A percentile compares a stretch with the other conserved stretches of the same genome.
Evolutionary conservation across 2,888 invertebrate species (phyloP).

Genomic region (Synanthedon myopaeformis): DNA sequence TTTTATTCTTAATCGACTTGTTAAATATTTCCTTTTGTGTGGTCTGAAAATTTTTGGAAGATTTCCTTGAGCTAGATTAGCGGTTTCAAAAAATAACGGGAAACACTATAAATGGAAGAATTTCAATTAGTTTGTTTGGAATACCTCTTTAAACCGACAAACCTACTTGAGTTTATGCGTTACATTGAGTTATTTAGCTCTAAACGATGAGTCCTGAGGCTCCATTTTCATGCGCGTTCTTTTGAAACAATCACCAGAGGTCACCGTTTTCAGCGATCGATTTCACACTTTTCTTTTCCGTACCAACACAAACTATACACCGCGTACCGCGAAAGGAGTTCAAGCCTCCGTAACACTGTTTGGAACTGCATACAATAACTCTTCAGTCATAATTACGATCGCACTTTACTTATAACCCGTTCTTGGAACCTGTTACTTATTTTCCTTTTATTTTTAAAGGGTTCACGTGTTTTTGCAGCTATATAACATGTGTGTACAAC

Average conservation of each 20-base stretch:
- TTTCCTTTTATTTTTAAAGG: slow-evolving; percentile 9
- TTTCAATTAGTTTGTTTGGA: background rate
- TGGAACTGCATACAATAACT: background rate
- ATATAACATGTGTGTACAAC: slow-evolving; percentile 22
- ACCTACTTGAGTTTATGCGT: no score
- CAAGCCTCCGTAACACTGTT: slow-evolving; percentile 6
- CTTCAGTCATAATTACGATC: slow-evolving; percentile 6
- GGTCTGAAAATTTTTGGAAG: slow-evolving; percentile 4
- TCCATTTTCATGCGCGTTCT: slow-evolving; percentile 3
- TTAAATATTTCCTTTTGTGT: no score
- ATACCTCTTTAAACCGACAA: background rate
- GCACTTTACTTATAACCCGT: slow-evolving; percentile 4
- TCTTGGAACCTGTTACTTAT: slow-evolving; percentile 5
- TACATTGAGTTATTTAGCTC: no score
- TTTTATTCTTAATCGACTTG: no score
- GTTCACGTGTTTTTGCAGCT: slow-evolving; percentile 33
- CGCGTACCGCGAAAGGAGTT: slow-evolving; percentile 20
- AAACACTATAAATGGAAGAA: slow-evolving; percentile 1
- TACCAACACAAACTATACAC: slow-evolving; percentile 6
- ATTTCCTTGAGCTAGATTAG: slow-evolving; percentile 6
- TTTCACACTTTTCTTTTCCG: slow-evolving; percentile 11
- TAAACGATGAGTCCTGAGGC: background rate
- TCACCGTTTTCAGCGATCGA: slow-evolving; percentile 41
- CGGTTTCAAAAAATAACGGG: background rate
- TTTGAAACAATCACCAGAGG: slow-evolving; percentile 33